Base-by-base conservation (phyloP, 2,888 invertebrate genomes). In the Aphodius granarius region DNA sequence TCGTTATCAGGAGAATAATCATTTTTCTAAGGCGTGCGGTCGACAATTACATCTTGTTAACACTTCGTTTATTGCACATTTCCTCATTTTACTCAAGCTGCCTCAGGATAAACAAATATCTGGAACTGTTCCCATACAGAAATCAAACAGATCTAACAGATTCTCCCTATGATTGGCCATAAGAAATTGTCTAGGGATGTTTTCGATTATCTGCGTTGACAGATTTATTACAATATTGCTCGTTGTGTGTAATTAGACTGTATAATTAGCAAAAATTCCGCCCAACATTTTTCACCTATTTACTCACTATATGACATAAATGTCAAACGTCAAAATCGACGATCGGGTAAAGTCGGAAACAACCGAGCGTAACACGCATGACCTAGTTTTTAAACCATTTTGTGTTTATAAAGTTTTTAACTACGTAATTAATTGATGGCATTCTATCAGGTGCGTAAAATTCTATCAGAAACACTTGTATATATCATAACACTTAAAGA, bases 1-100 rank as follows among this genome's bases (percentile, higher is more conserved):
- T 79, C 68, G 83, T 81, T 66, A 81, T 71, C 68, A 80, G 70
- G 66, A 79, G 71, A 68, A 81, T 77, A 76, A 79, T 80, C 83
- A 81, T 81, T 76, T 77, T 78, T 74, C 66, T 73, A 22, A n/a
- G 68, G 68, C 18, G 18, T 62, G 6, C 9, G 9, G 66, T 21
- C 19, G 18, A 66, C 22, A 19, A 18, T 66, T 43, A 23, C 20
- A 68, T 20, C n/a, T 20, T 17, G 68, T 68, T 68, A n/a, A 68
- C 20, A 21, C 21, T 21, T 20, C 68, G 68, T 68, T 68, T 21
- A 21, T 20, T 18, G 6, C 68, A 21, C 68, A 19, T 68, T 68
- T 68, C 68, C 19, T 68, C 20, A 19, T 68, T 68, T 21, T 21
- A 17, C 2, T 68, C 68, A 68, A 43, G 43, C 43, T 43, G 43